Conservation (phyloP, 2,797 vertebrate species). For the Pagetopsis macropterus region DNA sequence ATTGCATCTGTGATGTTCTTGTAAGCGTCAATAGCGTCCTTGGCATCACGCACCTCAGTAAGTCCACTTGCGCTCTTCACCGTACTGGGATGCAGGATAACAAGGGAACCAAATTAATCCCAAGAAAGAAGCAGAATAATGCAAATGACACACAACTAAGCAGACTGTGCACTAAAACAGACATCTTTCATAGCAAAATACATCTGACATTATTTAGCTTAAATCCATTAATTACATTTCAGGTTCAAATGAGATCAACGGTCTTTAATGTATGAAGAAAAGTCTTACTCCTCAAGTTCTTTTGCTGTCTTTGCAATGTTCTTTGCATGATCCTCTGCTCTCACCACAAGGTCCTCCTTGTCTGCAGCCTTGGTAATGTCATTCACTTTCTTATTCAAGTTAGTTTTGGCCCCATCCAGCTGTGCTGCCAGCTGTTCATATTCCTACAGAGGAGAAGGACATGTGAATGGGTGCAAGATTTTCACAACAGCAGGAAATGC, state of each 20-base stretch:
- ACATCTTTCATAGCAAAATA: background rate
- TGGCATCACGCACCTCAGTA: constrained; percentile 86
- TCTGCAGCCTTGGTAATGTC: constrained; percentile 82
- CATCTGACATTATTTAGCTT: background rate
- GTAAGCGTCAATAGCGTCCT: constrained; percentile 90
- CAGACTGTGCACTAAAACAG: background rate
- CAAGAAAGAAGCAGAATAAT: constrained; percentile 1
- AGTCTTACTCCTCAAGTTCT: constrained; percentile 89
- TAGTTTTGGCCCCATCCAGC: constrained; percentile 89
- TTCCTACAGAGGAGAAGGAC: constrained; percentile 80
- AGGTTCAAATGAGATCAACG: background rate
- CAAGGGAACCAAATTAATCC: background rate
- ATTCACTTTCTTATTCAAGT: constrained; percentile 88
- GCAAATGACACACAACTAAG: background rate
- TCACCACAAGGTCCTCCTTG: constrained; percentile 85
- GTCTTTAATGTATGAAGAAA: constrained; percentile 2
- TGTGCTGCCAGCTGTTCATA: constrained; percentile 88
- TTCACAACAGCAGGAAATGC: constrained; percentile 34
- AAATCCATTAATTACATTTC: background rate
- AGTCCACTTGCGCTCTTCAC: constrained; percentile 86
- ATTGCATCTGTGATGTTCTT: constrained; percentile 92
- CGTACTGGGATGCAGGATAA: constrained; percentile 77
- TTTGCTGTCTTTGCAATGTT: constrained; percentile 85
- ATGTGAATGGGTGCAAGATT: constrained; percentile 12
- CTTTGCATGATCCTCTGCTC: constrained; percentile 89